A percentile compares a stretch with the other conserved stretches of the same genome.
These are phyloP conservation scores for Halcyon senegalensis DNA, from an alignment of 2,113 vertebrate species.

Conservation along the genomic window DNA sequence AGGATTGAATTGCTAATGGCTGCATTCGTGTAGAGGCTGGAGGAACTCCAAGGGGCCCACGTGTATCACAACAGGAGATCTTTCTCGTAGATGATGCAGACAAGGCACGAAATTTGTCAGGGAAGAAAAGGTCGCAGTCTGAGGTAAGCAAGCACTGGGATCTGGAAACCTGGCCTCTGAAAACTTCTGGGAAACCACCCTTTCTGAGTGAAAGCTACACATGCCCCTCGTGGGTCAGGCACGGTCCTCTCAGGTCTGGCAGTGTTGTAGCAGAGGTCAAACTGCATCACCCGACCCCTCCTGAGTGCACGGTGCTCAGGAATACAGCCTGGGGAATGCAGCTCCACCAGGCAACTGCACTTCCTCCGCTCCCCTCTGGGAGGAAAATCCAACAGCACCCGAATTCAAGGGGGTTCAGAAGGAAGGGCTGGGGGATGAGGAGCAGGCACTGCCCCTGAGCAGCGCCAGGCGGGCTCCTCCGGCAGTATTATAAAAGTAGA, in stretches of 20 bases:
- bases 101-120: slow-evolving; percentile 4
- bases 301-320: neutral
- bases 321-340: slow-evolving; percentile 32
- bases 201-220: neutral
- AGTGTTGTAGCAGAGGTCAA: neutral
- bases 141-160: neutral
- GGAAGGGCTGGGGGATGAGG: neutral
- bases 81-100: slow-evolving; percentile 14
- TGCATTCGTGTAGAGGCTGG: neutral
- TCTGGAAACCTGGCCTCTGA: neutral
- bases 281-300: neutral
- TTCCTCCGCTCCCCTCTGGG: slow-evolving; percentile 43
- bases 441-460: neutral
- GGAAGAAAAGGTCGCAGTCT: neutral
- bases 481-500: neutral
- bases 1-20: slow-evolving; percentile 8
- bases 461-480: neutral
- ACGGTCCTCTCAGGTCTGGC: neutral
- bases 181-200: neutral
- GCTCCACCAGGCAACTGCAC: slow-evolving; percentile 22
- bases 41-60: neutral
- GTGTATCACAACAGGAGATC: neutral
- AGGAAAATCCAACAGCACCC: slow-evolving; percentile 29
- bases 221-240: neutral
- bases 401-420: neutral